phyloP scores from a whole-genome alignment of 2,888 invertebrate genomes.

The Sarcophaga subvicina region DNA sequence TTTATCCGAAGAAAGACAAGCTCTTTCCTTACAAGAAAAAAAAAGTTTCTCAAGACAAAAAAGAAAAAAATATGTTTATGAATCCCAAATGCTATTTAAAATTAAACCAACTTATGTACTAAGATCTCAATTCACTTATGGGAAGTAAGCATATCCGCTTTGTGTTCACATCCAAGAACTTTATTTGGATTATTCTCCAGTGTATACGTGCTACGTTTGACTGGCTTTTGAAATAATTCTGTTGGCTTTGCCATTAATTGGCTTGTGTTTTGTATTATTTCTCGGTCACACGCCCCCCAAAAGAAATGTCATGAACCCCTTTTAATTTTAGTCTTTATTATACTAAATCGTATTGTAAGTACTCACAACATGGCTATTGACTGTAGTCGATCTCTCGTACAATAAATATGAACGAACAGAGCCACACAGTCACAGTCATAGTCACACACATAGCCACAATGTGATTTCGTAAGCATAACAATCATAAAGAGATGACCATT shows the following conservation, averaged over 20 bases:
- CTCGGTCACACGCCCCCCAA: background rate
- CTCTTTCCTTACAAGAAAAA: too few relatives aligned
- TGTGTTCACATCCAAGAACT: background rate
- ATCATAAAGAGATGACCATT: slow-evolving; percentile 18
- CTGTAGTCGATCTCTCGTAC: background rate
- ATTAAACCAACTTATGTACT: background rate
- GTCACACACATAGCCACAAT: background rate
- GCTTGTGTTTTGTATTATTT: background rate
- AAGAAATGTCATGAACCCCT: background rate
- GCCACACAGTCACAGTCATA: too few relatives aligned
- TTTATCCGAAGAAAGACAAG: too few relatives aligned
- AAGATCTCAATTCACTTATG: background rate
- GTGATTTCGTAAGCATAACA: background rate
- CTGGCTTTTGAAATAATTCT: slow-evolving; percentile 30
- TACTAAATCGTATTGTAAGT: too few relatives aligned
- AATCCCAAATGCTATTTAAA: background rate
- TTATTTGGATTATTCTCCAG: slow-evolving; percentile 1
- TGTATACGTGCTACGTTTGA: slow-evolving; percentile 5
- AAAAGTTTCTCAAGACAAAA: background rate
- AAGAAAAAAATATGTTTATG: background rate
- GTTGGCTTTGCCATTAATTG: slow-evolving; percentile 47
- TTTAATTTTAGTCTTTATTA: background rate
- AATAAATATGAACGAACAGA: background rate
- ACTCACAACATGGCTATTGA: too few relatives aligned
- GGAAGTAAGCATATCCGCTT: background rate